phyloP scores from a whole-genome alignment of 2,888 invertebrate genomes.

The Kryphioiulus occultus region DNA sequence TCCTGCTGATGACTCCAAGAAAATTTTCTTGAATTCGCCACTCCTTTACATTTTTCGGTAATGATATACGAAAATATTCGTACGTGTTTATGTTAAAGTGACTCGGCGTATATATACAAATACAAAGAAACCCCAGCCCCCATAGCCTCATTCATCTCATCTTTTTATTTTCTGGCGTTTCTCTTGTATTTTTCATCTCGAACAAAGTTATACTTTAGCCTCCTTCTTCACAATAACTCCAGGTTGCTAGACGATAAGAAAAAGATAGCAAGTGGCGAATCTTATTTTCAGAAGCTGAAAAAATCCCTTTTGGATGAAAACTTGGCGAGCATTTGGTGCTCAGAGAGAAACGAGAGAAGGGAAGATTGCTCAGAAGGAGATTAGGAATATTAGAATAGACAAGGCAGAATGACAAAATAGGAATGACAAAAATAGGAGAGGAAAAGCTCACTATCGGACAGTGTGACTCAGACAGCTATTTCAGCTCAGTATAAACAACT shows the following conservation, averaged over 20 bases:
- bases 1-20: not conserved
- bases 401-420: slow-evolving; percentile 38
- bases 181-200: not conserved
- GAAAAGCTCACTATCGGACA: slow-evolving; percentile 1
- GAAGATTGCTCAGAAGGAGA: slow-evolving; percentile 22
- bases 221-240: slow-evolving; percentile 21
- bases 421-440: slow-evolving; percentile 33
- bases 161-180: not conserved
- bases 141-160: not conserved
- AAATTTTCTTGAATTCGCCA: not conserved
- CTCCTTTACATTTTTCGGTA: not conserved
- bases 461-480: not conserved
- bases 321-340: slow-evolving; percentile 19
- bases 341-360: slow-evolving; percentile 18
- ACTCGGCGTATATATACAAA: not conserved
- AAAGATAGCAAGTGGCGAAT: slow-evolving; percentile 31
- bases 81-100: not conserved
- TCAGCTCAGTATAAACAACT: slow-evolving; percentile 26
- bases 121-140: not conserved
- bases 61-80: not conserved
- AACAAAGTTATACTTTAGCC: not conserved
- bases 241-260: not conserved
- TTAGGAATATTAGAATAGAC: slow-evolving; percentile 44
- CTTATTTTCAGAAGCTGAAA: slow-evolving; percentile 8
- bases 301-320: slow-evolving; percentile 22